Base-by-base conservation (phyloP, 2,888 invertebrate species). In the Coenonympha glycerion region DNA sequence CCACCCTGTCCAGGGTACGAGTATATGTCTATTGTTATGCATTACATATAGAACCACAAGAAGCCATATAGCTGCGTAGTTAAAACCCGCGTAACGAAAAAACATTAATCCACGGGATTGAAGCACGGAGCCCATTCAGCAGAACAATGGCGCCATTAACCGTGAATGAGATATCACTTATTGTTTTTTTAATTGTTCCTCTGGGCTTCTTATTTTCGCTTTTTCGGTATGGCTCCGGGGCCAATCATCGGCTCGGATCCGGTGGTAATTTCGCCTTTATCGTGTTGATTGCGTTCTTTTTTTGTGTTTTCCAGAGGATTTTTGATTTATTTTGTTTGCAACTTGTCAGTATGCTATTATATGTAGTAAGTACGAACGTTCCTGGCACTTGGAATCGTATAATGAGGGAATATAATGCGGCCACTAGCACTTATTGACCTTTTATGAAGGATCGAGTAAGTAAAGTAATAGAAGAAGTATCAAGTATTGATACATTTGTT, bases 151-250 rank as follows among this genome's bases (percentile, higher is more conserved):
- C 48, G 34, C 58, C 55, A 58, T 60, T 60, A 56, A 44, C 56
- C 52, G 55, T 58, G 58, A 57, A 56, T 60, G 58, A 60, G 58
- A 52, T 58, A 60, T 60, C 58, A 54, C 56, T 55, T 55, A 60
- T 60, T 58, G 60, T 60, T 58, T 57, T 58, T 58, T 58, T 56
- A 53, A 58, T 60, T 60, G 59, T 58, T 54, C 56, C 56, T 54
- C 49, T 48, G 50, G 49, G 47, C 33, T 56, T 47, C 54, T 56
- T 56, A 53, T 56, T 56, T 49, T 52, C 15, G 53, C 57, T 54
- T 56, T n/a, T 56, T 56, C 46, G 49, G 41, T 41, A 22, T 18
- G 41, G 46, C 40, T 34, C 45, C 49, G 41, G 46, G 45, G 34
- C 45, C 49, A 37, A 49, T 55, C 55, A 33, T 46, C 41, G 39